Base-by-base conservation (phyloP, 2,888 invertebrate genomes). In the Zygogramma bicolorata region DNA sequence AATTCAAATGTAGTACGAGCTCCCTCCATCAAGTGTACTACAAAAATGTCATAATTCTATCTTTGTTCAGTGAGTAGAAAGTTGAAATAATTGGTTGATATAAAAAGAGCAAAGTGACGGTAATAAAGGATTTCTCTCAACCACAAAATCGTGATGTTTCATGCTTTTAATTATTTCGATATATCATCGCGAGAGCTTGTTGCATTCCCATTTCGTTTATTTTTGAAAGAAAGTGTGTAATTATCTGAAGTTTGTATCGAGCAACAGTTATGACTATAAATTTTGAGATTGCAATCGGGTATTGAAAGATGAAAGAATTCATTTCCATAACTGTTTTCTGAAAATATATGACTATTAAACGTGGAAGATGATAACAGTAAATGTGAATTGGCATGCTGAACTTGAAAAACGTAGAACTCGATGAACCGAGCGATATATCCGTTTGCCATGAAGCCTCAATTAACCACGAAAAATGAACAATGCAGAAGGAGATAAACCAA, bases 1-100 rank as follows among this genome's bases (percentile, higher is more conserved):
- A 84, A 79, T 81, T 79, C 74, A 82, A 84, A 84, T 84, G 80
- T 84, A 83, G 81, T 82, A 80, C 84, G 81, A 72, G 69, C 74
- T 77, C 80, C 79, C 81, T 80, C 80, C 81, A 75, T 76, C 67
- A 76, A 71, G 72, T 69, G 71, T 71, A 74, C 65, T 61, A 72
- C 69, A 76, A 80, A 76, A 79, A 78, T 80, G 73, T 75, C 78
- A 74, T 77, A 74, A 71, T 67, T 75, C 65, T 66, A 69, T 78
- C 75, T 76, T 74, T 77, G 76, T 79, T 74, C 75, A 68, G 59
- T 62, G 22, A 69, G 62, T 73, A 73, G 73, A 73, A 73, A 73
- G 66, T 73, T 57, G 53, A 66, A 62, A 49, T 73, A 73, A 73
- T 73, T 73, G 60, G 57, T 61, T 46, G 66, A 27, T 62, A 67